A percentile compares a stretch with the other conserved stretches of the same genome.
phyloP scores from a whole-genome alignment of 2,797 vertebrate genomes.

The Gambusia yucatana region DNA sequence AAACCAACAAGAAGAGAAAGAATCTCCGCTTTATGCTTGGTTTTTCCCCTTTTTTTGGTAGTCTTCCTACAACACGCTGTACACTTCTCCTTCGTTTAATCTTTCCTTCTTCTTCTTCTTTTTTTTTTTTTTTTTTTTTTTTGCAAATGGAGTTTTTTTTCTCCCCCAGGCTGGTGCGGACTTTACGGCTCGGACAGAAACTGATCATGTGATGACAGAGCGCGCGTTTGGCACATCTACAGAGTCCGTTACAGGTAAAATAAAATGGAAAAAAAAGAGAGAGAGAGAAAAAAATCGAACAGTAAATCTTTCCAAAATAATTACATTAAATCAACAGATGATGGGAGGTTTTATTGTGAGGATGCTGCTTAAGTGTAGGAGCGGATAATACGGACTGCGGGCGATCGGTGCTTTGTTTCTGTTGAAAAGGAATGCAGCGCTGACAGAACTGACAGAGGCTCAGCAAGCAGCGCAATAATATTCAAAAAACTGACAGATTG shows the following conservation, averaged over 20 bases:
- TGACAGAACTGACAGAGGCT: conserved; percentile 12
- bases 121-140: background rate
- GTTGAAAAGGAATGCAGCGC: conserved; percentile 31
- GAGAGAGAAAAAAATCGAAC: background rate
- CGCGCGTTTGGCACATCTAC: conserved; percentile 76
- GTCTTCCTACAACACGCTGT: background rate
- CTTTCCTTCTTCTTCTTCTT: no score
- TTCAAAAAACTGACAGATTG: background rate
- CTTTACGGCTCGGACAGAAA: conserved; percentile 65
- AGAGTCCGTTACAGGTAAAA: conserved; percentile 80
- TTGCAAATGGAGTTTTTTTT: background rate
- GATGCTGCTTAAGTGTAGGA: conserved; percentile 42
- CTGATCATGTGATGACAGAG: conserved; percentile 85
- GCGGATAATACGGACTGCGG: background rate
- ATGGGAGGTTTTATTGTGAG: accelerated
- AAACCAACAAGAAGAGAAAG: conserved; percentile 19
- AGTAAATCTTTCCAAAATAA: background rate
- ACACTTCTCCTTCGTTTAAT: conserved; percentile 11
- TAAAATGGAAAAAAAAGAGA: background rate
- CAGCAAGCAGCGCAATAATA: conserved; percentile 1
- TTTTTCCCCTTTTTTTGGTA: background rate
- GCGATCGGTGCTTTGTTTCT: conserved; percentile 29
- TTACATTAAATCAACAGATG: background rate
- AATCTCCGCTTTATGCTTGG: background rate
- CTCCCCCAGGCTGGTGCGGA: conserved; percentile 59